Evolutionary conservation across 2,113 vertebrate species (phyloP).

Genomic region (Emydocephalus ijimae): DNA sequence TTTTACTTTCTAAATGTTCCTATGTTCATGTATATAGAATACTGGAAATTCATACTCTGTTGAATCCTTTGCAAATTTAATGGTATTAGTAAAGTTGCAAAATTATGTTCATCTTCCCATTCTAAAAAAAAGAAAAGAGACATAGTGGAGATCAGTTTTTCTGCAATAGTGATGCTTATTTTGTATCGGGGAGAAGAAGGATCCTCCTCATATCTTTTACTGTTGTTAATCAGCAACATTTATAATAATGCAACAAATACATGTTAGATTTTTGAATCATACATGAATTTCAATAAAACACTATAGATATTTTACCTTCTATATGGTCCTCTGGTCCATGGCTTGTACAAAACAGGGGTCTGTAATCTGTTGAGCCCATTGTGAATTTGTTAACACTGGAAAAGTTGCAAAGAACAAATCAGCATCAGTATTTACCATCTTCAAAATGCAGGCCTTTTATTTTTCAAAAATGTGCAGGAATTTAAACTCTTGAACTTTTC

Average conservation of each 20-base stretch:
- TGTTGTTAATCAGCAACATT: not conserved
- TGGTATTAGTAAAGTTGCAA: too few relatives aligned
- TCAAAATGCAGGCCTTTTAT: not conserved
- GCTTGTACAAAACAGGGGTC: not conserved
- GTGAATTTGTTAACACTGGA: not conserved
- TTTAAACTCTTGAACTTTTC: not conserved
- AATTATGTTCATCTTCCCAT: too few relatives aligned
- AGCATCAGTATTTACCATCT: not conserved
- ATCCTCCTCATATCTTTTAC: not conserved
- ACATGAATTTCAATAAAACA: not conserved
- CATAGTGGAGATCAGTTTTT: too few relatives aligned
- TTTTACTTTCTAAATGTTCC: not conserved
- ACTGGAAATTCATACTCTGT: not conserved
- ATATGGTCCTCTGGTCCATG: not conserved
- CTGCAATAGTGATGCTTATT: too few relatives aligned
- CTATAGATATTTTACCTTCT: not conserved
- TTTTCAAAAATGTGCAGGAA: not conserved
- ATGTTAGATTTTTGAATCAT: not conserved
- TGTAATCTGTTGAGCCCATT: not conserved
- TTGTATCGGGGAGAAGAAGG: not conserved
- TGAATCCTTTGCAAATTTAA: too few relatives aligned
- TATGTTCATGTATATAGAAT: not conserved
- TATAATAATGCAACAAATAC: not conserved
- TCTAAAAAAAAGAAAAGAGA: too few relatives aligned
- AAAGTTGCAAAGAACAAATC: not conserved